phyloP scores from a whole-genome alignment of 2,888 invertebrate species.

The Ernsta delagoae region DNA sequence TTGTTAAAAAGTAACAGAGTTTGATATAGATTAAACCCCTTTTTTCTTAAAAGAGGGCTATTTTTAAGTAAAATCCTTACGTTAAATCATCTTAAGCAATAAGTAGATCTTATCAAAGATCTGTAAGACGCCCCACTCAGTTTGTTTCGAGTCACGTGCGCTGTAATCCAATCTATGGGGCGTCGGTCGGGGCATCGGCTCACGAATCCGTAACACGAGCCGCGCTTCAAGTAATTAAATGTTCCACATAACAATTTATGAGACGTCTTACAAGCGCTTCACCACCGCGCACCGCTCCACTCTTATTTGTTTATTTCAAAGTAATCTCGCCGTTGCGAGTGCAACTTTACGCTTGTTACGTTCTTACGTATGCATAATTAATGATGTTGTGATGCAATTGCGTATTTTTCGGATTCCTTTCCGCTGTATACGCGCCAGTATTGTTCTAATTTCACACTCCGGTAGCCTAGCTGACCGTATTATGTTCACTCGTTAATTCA shows the following conservation, averaged over 20 bases:
- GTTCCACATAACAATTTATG: conserved; percentile 43
- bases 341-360: conserved; percentile 19
- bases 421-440: conserved; percentile 20
- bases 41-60: too few relatives aligned
- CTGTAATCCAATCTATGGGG: conserved; percentile 1
- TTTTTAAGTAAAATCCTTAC: too few relatives aligned
- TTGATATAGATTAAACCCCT: too few relatives aligned
- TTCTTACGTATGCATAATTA: conserved; percentile 19
- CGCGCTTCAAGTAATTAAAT: conserved; percentile 41
- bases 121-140: too few relatives aligned
- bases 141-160: too few relatives aligned
- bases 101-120: too few relatives aligned
- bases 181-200: background rate
- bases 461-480: conserved; percentile 5
- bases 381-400: conserved; percentile 12
- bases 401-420: conserved; percentile 32
- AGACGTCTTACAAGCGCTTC: background rate
- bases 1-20: too few relatives aligned
- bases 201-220: conserved; percentile 24
- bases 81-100: too few relatives aligned
- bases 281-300: background rate
- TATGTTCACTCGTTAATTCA: conserved; percentile 14
- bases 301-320: conserved; percentile 33
- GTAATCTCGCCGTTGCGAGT: conserved; percentile 14
- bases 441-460: conserved; percentile 22